Evolutionary conservation across 2,888 invertebrate genomes (phyloP).

Genomic region (Caenorhabditis sp.): DNA sequence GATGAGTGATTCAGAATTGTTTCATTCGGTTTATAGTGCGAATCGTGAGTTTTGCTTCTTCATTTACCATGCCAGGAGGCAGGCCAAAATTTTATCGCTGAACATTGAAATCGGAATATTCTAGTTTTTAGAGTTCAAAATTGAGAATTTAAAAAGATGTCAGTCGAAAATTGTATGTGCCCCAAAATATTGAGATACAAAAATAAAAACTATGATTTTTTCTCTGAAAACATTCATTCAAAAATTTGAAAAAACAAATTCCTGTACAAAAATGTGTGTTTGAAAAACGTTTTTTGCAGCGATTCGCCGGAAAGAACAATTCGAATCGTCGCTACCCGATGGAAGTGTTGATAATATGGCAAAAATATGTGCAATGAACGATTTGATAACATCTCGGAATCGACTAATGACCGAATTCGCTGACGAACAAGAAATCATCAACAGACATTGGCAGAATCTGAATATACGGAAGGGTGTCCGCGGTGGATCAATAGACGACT

Average conservation of each 20-base stretch:
- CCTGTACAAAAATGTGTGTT: no score
- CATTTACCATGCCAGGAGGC: no score
- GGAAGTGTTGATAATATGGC: slow-evolving; percentile 1
- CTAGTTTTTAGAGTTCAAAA: no score
- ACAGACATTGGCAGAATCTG: background rate
- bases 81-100: no score
- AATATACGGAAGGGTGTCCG: background rate
- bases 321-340: background rate
- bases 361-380: background rate
- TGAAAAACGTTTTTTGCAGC: background rate
- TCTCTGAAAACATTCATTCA: no score
- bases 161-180: no score
- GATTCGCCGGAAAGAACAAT: background rate
- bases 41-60: no score
- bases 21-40: background rate
- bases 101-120: no score
- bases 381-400: background rate
- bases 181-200: no score
- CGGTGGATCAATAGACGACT: background rate
- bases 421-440: slow-evolving; percentile 6
- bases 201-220: background rate
- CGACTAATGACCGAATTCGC: background rate
- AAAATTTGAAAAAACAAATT: no score
- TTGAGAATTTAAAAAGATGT: no score
- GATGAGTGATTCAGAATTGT: background rate